Percentiles rank a stretch among this genome's conserved stretches.
phyloP scores from a whole-genome alignment of 2,113 vertebrate genomes.

The Tylochromis polylepis region DNA sequence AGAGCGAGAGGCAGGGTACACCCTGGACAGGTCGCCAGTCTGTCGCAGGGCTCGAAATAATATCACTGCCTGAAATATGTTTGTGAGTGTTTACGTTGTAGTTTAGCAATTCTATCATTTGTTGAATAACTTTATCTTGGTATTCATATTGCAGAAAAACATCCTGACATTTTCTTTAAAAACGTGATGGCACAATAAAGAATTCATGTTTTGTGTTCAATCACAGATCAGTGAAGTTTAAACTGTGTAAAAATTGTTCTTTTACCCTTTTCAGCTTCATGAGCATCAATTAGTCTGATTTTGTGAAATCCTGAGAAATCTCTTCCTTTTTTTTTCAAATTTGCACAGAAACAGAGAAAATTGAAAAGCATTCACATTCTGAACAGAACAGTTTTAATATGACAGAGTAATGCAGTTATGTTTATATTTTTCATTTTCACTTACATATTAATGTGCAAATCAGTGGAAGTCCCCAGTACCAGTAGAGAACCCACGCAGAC shows the following conservation, averaged over 20 bases:
- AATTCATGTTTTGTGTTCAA: not conserved
- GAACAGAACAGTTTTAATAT: not conserved
- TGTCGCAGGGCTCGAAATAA: too few relatives aligned
- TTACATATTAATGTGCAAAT: not conserved
- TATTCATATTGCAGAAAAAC: not conserved
- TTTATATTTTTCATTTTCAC: not conserved
- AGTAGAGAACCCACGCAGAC: not conserved
- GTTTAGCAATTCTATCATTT: not conserved
- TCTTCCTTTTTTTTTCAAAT: not conserved
- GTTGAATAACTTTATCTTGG: not conserved
- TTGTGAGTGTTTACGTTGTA: rapidly evolving
- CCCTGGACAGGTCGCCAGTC: too few relatives aligned
- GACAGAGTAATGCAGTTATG: not conserved
- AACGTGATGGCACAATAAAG: not conserved
- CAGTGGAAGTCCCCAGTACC: not conserved
- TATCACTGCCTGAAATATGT: not conserved
- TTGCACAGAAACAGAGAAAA: not conserved
- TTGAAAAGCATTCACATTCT: not conserved
- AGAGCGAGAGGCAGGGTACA: too few relatives aligned
- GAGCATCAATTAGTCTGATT: not conserved
- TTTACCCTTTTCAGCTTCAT: not conserved
- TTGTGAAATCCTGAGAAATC: not conserved
- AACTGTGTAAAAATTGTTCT: not conserved
- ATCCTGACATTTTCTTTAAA: not conserved
- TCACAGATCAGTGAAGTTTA: not conserved